Conservation (phyloP, 2,888 invertebrate genomes). For the Flexamia atlantica region DNA sequence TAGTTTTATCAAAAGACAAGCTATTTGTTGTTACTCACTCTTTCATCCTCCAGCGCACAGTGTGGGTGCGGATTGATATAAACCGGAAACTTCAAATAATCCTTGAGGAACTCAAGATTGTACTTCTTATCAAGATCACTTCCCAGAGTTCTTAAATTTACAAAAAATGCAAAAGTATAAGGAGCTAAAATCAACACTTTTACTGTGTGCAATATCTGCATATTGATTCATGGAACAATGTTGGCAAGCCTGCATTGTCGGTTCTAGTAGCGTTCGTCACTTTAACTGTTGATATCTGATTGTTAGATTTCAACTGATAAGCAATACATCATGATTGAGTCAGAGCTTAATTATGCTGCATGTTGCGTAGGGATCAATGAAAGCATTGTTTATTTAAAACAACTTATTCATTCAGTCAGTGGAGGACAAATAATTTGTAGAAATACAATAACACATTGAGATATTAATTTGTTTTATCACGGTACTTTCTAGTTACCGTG, state of each 20-base stretch:
- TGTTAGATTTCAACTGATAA: neutral
- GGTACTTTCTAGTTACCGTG: too few species aligned
- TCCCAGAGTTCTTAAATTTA: neutral
- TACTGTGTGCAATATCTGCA: neutral
- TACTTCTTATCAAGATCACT: neutral
- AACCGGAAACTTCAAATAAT: neutral
- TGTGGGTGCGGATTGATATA: constrained; percentile 14
- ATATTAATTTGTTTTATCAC: too few species aligned
- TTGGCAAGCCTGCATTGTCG: neutral
- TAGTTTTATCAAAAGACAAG: too few species aligned
- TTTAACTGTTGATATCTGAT: neutral
- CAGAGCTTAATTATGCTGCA: neutral
- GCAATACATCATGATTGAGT: neutral
- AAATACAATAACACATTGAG: too few species aligned
- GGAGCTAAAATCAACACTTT: neutral
- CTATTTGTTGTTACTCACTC: neutral
- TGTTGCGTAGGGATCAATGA: too few species aligned
- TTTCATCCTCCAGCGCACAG: constrained; percentile 32
- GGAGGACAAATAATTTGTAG: too few species aligned
- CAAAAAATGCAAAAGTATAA: neutral
- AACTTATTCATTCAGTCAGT: too few species aligned
- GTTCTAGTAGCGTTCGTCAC: neutral
- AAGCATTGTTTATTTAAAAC: too few species aligned
- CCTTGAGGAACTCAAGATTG: neutral
- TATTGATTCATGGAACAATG: neutral